These are phyloP conservation scores for Fregata magnificens DNA, from an alignment of 2,113 vertebrate species.

Conservation along the genomic window DNA sequence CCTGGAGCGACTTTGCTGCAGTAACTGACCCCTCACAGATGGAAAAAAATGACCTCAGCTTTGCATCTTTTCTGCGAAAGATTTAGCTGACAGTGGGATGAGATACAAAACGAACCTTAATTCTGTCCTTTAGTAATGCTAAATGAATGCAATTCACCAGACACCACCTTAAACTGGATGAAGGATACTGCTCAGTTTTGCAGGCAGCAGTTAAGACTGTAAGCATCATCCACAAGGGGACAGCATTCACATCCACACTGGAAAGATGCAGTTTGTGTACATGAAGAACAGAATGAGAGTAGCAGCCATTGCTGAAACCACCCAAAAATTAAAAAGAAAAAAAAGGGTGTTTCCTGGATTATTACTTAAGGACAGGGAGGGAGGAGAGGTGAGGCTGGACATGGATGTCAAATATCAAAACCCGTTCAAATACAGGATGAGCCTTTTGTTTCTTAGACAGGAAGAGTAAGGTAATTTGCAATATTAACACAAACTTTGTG, in stretches of 20 bases:
- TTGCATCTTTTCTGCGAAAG: conserved; percentile 16
- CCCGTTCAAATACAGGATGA: not conserved
- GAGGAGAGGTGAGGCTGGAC: not conserved
- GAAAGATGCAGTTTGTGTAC: not conserved
- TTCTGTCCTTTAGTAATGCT: not conserved
- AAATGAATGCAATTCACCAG: not conserved
- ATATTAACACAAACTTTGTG: not conserved
- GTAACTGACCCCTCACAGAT: not conserved
- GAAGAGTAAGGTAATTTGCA: not conserved
- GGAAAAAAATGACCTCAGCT: not conserved
- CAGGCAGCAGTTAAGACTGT: not conserved
- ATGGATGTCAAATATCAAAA: not conserved
- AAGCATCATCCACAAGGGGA: conserved; percentile 47
- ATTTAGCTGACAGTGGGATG: not conserved
- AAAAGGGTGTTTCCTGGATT: not conserved
- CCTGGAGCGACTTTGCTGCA: not conserved
- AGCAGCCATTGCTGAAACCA: conserved; percentile 16
- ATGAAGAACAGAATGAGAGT: not conserved
- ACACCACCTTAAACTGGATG: not conserved
- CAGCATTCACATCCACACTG: conserved; percentile 35
- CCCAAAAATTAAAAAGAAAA: not conserved
- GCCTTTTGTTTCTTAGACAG: not conserved
- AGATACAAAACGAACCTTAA: not conserved
- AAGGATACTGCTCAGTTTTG: not conserved
- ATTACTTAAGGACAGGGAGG: not conserved